Evolutionary conservation across 2,797 vertebrate genomes (phyloP), one percentile per base, ranked within the genome.

Genomic region (Erpetoichthys calabaricus): DNA sequence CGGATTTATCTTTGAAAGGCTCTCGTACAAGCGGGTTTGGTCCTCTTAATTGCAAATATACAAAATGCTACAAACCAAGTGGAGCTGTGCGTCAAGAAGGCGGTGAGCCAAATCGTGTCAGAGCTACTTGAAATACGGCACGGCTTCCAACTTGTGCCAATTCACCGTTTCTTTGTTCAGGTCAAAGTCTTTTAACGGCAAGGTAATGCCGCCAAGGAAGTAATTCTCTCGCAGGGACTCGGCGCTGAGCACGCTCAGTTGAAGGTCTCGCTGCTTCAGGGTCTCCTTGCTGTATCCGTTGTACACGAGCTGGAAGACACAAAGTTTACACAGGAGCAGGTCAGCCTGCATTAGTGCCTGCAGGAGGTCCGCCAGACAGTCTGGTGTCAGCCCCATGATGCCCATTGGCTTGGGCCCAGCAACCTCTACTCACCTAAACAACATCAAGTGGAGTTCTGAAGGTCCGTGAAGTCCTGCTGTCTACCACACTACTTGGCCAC

Each of bases 101-200:
- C 25, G 25, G 25, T 25, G 25, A 25, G 25, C 25, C 25, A 25
- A 25, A 25, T 25, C 25, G 25, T 25, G 25, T 8, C 60, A 49
- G 4, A 5, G 49, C 47, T 42, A 44, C 7, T 45, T 43, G 56
- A 62, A 86, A 64, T 84, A 91, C 5, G 91, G 87, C 45, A 85
- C 89, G 56, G 87, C 89, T 8, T 88, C 87, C 47, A 99, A 88
- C 55, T 87, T 91, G 80, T 98, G 95, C 96, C 96, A 99, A 69
- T 85, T 92, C 63, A 97, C 84, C 1, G 95, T 99, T 82, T 99
- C 96, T 76, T 88, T 88, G 80, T 86, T 88, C 77, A 99, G 72
- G 82, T 99, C 94, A 82, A 99, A 97, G 80, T 97, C 91, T 77
- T 91, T 94, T n/a, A 99, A 86, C 42, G 87, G 80, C 47, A 99